Evolutionary conservation across 1,140 invertebrate species (phyloP).

Genomic region (Euura lappo): DNA sequence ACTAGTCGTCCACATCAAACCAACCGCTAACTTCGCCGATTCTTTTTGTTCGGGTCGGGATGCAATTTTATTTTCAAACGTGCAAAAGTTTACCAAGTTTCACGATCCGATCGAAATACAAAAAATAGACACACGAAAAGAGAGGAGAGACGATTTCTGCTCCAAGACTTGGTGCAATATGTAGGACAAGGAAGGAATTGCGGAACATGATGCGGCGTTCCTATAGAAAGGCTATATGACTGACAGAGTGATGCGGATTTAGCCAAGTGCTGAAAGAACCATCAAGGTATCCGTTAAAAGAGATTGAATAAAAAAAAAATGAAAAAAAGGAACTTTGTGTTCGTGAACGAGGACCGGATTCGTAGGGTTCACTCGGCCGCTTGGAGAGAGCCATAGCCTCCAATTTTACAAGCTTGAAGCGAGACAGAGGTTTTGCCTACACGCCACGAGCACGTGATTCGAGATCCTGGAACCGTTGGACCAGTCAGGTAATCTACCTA

Average conservation of each 20-base stretch:
- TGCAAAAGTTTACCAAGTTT: background rate
- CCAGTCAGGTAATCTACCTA: background rate
- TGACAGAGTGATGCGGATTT: no score
- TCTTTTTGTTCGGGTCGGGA: background rate
- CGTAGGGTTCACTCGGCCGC: background rate
- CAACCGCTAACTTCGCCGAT: background rate
- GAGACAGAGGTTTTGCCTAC: background rate
- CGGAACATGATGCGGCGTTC: no score
- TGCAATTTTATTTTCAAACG: background rate
- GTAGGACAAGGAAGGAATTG: no score
- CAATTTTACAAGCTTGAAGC: background rate
- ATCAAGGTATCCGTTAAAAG: background rate
- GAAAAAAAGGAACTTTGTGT: background rate
- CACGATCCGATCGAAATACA: background rate
- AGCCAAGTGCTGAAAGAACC: no score
- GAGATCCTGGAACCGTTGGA: constrained; percentile 4
- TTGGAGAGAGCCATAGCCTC: background rate
- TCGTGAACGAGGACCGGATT: background rate
- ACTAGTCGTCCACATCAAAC: background rate
- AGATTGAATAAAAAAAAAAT: background rate
- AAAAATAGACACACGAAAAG: no score
- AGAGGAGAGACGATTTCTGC: no score
- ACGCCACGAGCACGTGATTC: constrained; percentile 1
- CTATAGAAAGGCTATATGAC: no score
- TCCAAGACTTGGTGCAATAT: no score